These are phyloP conservation scores for Euura lappo DNA, from an alignment of 1,140 invertebrate genomes.

Conservation along the genomic window DNA sequence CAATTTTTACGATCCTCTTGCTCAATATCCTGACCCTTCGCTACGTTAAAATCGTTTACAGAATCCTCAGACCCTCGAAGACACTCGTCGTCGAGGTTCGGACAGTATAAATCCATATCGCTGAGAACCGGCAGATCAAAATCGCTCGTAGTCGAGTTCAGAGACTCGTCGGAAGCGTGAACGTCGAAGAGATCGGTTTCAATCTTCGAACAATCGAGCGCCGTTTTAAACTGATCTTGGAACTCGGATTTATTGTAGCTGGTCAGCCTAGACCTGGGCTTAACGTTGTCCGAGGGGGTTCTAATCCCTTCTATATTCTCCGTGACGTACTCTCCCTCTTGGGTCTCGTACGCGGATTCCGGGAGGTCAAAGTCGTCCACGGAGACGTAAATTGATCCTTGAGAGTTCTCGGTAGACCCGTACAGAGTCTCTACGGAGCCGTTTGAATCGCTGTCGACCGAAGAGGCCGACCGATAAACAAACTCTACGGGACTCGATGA, in stretches of 20 bases:
- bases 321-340: background rate
- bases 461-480: background rate
- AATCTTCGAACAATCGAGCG: conserved; percentile 6
- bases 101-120: background rate
- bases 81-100: too few species aligned
- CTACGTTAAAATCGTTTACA: background rate
- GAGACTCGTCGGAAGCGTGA: conserved; percentile 13
- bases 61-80: background rate
- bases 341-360: background rate
- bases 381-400: conserved; percentile 22
- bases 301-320: conserved; percentile 4
- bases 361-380: conserved; percentile 18
- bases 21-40: too few species aligned
- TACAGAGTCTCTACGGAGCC: conserved; percentile 27
- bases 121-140: background rate
- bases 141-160: background rate
- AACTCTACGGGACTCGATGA: conserved; percentile 3
- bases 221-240: background rate
- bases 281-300: conserved; percentile 11
- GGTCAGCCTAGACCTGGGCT: conserved; percentile 27
- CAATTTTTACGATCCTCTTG: background rate
- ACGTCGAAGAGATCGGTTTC: too few species aligned
- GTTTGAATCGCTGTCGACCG: conserved; percentile 11
- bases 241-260: conserved; percentile 21
- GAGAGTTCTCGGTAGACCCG: conserved; percentile 20